Percentiles rank a stretch among this genome's conserved stretches.
Conservation (phyloP, 1,140 invertebrate species). For the Platyura marginata region DNA sequence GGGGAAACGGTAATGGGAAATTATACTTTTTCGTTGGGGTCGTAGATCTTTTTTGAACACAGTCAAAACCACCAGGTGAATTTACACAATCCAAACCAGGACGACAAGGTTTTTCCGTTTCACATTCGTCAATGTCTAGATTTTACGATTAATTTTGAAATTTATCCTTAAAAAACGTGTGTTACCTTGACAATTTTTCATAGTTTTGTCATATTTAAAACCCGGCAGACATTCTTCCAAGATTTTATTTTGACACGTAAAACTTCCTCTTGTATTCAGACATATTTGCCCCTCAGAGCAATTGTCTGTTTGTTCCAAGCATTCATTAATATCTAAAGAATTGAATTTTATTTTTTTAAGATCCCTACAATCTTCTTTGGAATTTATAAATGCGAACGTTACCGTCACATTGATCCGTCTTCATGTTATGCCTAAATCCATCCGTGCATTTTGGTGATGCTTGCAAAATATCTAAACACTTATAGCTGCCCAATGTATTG, state of each 20-base stretch:
- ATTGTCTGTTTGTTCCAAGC: slow-evolving; percentile 32
- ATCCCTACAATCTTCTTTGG: too few species aligned
- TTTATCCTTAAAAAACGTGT: background rate
- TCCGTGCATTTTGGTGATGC: background rate
- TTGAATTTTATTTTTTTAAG: too few species aligned
- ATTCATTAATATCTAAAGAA: slow-evolving; percentile 52
- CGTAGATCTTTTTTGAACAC: slow-evolving; percentile 13
- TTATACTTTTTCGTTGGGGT: slow-evolving; percentile 1
- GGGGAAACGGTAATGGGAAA: too few species aligned
- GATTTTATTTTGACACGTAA: slow-evolving; percentile 38
- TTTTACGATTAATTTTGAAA: slow-evolving; percentile 13
- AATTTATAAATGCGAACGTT: too few species aligned
- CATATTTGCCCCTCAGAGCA: slow-evolving; percentile 44
- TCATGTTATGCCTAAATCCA: slow-evolving; percentile 7
- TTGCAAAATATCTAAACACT: slow-evolving; percentile 2
- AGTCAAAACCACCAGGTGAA: slow-evolving; percentile 50
- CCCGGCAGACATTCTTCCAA: slow-evolving; percentile 43
- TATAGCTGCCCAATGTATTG: slow-evolving; percentile 11
- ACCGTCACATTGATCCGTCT: slow-evolving; percentile 13
- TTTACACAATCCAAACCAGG: slow-evolving; percentile 48
- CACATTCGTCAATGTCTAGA: slow-evolving; percentile 61
- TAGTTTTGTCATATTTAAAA: slow-evolving; percentile 36
- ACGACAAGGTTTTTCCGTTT: slow-evolving; percentile 34
- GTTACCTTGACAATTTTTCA: slow-evolving; percentile 36
- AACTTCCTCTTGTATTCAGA: slow-evolving; percentile 47